phyloP scores from a whole-genome alignment of 2,888 invertebrate species.

The Luperina nickerlii region DNA sequence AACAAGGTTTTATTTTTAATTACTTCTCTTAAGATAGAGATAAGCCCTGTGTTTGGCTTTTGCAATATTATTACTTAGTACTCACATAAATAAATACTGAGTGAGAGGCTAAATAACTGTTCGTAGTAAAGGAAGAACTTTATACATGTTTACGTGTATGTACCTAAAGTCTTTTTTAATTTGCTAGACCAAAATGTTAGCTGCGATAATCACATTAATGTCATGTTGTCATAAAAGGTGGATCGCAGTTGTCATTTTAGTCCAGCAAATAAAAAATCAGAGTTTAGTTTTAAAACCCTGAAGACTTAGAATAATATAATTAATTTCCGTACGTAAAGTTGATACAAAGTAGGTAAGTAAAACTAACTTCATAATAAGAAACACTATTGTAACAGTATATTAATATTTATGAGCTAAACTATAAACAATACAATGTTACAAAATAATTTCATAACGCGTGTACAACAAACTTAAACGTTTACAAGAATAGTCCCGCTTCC shows the following conservation, averaged over 20 bases:
- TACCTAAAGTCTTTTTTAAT: background rate
- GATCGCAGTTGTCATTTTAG: no score
- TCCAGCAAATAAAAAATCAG: no score
- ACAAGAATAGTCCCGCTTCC: conserved; percentile 58
- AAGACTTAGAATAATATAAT: conserved; percentile 7
- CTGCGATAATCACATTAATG: no score
- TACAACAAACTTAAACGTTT: conserved; percentile 47
- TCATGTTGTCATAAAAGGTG: background rate
- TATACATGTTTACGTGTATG: background rate
- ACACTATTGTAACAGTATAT: conserved; percentile 7
- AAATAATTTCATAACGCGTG: conserved; percentile 54
- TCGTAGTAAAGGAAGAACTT: background rate
- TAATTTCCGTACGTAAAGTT: conserved; percentile 19
- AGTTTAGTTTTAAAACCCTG: background rate
- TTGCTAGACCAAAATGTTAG: no score
- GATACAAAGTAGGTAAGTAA: conserved; percentile 12
- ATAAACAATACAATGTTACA: conserved; percentile 55
- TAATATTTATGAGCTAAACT: conserved; percentile 42
- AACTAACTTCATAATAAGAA: conserved; percentile 8
- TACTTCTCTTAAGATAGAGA: conserved; percentile 6
- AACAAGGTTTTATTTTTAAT: conserved; percentile 35
- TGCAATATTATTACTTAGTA: background rate
- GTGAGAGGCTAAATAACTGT: background rate
- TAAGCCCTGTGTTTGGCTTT: background rate
- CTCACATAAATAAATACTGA: conserved; percentile 23